Evolutionary conservation across 2,113 vertebrate genomes (phyloP), one percentile per base, ranked within the genome.

Genomic region (Nerophis lumbriciformis): DNA sequence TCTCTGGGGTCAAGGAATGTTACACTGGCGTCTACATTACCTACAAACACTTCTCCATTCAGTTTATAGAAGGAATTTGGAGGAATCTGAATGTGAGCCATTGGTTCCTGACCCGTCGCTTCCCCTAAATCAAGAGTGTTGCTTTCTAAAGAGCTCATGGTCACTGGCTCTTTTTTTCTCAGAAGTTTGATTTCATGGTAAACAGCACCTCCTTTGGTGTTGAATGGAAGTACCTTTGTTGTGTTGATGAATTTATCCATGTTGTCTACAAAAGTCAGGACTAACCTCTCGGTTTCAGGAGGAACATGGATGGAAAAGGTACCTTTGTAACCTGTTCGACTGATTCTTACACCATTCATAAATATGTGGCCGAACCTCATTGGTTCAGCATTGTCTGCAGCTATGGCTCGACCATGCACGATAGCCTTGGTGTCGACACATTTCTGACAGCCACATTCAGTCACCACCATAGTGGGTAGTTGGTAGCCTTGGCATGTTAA

Each of bases 271-370:
- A 99, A 99, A 0, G 95, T 99, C 48, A 99, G 85, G 53, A 99
- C 96, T n/a, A 99, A 78, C 48, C 97, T 93, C 64, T 95, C 93
- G 0, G 88, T 96, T 65, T 94, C 92, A 56, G 87, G 84, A 47
- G 96, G 94, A 35, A 99, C 85, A 0, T 95, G 93, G 62, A 99
- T 79, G 6, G 95, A 95, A 81, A 99, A 99, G 6, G 95, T 95
- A 36, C 97, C 97, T 77, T 95, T 98, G 86, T 99, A 99, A 58
- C 97, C 97, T 0, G 97, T 99, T 83, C 97, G 94, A 49, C 97
- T 92, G 59, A 99, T 88, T 73, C 92, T 90, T 44, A 84, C 85
- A 62, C 89, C 90, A 10, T 95, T 93, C 92, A 95, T 84, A 69
- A 94, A 98, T 70, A 99, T 91, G 10, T 99, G 92, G 36, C 97